Evolutionary conservation across 2,113 vertebrate genomes (phyloP).

Genomic region (Dipodomys stephensi): DNA sequence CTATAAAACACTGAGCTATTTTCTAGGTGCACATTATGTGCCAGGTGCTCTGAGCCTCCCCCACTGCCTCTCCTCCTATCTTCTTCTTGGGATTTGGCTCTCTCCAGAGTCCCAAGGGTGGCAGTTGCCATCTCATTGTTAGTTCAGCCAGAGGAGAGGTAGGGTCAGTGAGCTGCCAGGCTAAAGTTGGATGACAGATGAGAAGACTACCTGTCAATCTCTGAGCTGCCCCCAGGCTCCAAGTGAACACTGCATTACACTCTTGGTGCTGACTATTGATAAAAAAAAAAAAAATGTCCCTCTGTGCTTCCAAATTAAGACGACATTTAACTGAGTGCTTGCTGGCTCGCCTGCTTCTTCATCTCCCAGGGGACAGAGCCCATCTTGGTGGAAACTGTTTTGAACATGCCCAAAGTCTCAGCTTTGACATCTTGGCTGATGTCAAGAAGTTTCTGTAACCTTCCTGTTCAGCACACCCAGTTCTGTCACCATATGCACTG

Average conservation of each 20-base stretch:
- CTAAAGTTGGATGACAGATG: slow-evolving; percentile 55
- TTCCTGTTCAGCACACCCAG: slow-evolving; percentile 59
- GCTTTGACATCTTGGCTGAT: slow-evolving; percentile 73
- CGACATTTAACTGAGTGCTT: slow-evolving; percentile 69
- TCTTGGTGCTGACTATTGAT: slow-evolving; percentile 71
- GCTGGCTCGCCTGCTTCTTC: slow-evolving; percentile 52
- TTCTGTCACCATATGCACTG: slow-evolving; percentile 38
- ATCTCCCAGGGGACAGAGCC: slow-evolving; percentile 56
- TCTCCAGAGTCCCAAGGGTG: slow-evolving; percentile 27
- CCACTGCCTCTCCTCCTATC: background rate
- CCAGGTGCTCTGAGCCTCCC: background rate
- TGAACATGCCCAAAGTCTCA: slow-evolving; percentile 63
- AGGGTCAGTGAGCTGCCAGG: slow-evolving; percentile 69
- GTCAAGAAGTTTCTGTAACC: slow-evolving; percentile 72
- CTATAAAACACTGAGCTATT: slow-evolving; percentile 4
- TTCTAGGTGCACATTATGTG: background rate
- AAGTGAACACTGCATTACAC: background rate
- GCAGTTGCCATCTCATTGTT: slow-evolving; percentile 39
- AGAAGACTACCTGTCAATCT: slow-evolving; percentile 64
- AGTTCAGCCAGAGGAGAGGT: slow-evolving; percentile 59
- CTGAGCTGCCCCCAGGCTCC: slow-evolving; percentile 66
- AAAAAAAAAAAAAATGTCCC: slow-evolving; percentile 45
- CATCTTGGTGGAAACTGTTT: slow-evolving; percentile 61
- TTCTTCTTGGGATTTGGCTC: slow-evolving; percentile 38
- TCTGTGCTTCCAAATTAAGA: slow-evolving; percentile 77